A percentile compares a stretch with the other conserved stretches of the same genome.
These are phyloP conservation scores for Mustelus asterias DNA, from an alignment of 2,113 vertebrate species.

Conservation along the genomic window DNA sequence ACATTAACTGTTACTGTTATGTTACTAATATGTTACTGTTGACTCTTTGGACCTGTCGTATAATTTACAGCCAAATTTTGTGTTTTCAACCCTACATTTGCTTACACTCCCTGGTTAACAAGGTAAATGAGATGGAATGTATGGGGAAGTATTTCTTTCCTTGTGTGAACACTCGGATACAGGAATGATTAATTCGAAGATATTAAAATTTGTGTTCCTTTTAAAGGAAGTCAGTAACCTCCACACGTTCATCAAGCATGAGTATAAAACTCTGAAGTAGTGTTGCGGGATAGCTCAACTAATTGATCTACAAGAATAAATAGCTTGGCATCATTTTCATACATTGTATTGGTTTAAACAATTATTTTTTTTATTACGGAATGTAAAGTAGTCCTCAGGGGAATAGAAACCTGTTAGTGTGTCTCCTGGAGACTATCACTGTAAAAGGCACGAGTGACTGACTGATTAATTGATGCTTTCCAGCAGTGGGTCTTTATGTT, in stretches of 20 bases:
- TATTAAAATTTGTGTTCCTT: not conserved
- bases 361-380: conserved; percentile 2
- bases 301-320: not conserved
- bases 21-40: not conserved
- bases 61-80: not conserved
- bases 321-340: not conserved
- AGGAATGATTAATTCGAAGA: not conserved
- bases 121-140: not conserved
- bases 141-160: not conserved
- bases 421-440: not conserved
- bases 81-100: not conserved
- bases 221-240: not conserved
- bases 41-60: not conserved
- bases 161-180: not conserved
- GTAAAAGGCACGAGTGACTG: not conserved
- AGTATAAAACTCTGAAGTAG: not conserved
- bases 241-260: too few relatives aligned
- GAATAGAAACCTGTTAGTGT: not conserved
- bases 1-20: not conserved
- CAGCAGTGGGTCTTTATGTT: not conserved
- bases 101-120: not conserved
- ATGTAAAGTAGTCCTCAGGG: not conserved
- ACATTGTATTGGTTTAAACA: not conserved
- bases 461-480: not conserved
- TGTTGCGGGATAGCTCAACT: not conserved